Evolutionary conservation across 1,140 invertebrate genomes (phyloP).

Genomic region (Acyrthosiphon pisum): DNA sequence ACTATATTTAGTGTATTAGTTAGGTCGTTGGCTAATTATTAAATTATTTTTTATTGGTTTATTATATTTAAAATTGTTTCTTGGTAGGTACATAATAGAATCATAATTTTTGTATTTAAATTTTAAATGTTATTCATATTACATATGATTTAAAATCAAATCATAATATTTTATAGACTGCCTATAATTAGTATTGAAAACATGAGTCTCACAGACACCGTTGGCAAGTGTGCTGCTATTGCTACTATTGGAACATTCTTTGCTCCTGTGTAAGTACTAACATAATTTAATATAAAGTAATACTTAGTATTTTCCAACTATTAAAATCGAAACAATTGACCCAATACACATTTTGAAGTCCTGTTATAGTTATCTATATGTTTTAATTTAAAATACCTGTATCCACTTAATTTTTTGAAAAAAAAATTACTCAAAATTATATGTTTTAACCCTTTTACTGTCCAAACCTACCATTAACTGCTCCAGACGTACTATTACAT

Average conservation of each 20-base stretch:
- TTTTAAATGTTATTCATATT: neutral
- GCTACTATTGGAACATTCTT: slow-evolving; percentile 73
- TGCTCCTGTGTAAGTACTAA: slow-evolving; percentile 66
- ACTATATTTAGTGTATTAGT: neutral
- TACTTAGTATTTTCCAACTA: neutral
- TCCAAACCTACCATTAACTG: too few species aligned
- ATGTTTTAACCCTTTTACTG: neutral
- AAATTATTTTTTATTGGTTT: neutral
- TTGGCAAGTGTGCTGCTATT: slow-evolving; percentile 67
- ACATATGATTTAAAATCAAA: neutral
- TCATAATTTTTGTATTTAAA: neutral
- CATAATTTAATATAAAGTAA: neutral
- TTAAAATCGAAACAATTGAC: neutral
- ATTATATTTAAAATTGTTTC: neutral
- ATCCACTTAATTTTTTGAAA: neutral
- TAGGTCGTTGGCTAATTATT: neutral
- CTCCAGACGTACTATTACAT: too few species aligned
- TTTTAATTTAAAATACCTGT: neutral
- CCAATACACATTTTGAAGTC: neutral
- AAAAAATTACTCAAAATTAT: neutral
- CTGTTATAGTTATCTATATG: neutral
- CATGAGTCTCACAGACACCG: slow-evolving; percentile 65
- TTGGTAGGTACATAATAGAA: neutral
- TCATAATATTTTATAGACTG: neutral
- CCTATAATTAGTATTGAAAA: neutral